These are phyloP conservation scores for Hypsopygia costalis DNA, from an alignment of 2,888 invertebrate species.

Conservation along the genomic window DNA sequence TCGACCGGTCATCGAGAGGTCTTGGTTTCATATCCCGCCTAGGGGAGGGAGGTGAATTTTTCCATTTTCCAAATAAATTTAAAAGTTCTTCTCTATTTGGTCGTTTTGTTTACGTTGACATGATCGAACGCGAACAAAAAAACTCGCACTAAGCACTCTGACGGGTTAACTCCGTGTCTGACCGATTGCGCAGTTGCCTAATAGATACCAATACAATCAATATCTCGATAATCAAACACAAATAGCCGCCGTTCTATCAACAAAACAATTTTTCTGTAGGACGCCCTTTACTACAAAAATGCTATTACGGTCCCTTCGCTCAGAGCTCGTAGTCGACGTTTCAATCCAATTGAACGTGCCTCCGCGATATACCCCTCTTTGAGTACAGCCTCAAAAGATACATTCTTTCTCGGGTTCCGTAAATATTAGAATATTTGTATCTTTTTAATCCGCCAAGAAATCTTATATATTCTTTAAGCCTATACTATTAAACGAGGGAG, in stretches of 20 bases:
- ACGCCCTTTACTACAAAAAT: constrained; percentile 54
- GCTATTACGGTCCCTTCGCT: constrained; percentile 61
- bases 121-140: no score
- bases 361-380: constrained; percentile 40
- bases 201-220: constrained; percentile 44
- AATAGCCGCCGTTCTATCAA: constrained; percentile 51
- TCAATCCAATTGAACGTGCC: constrained; percentile 66
- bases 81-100: no score
- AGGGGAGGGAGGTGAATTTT: no score
- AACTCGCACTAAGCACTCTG: no score
- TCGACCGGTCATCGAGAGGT: no score
- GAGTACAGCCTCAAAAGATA: constrained; percentile 43
- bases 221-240: constrained; percentile 58
- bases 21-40: no score
- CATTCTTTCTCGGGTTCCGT: constrained; percentile 39
- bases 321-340: constrained; percentile 50
- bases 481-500: no score
- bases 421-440: constrained; percentile 12
- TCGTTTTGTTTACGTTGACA: no score
- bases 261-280: constrained; percentile 60
- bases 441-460: no score
- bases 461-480: no score
- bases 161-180: no score
- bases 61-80: no score
- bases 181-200: constrained; percentile 2